Conservation (phyloP, 1,140 invertebrate species). For the Micrasema minimum region DNA sequence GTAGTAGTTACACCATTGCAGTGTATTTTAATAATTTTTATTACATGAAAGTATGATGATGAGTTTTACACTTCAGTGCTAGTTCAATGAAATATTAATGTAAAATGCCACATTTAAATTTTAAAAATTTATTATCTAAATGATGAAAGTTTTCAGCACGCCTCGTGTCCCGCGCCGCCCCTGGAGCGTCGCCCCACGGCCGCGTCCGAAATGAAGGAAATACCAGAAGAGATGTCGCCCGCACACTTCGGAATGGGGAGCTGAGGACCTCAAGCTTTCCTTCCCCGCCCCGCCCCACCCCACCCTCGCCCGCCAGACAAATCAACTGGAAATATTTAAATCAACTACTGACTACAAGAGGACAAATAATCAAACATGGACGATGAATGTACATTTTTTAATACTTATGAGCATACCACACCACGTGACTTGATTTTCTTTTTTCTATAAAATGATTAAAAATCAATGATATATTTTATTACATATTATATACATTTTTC, state of each 20-base stretch:
- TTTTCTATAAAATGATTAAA: too few species aligned
- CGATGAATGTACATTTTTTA: not conserved
- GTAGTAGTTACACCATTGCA: too few species aligned
- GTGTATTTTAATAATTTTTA: too few species aligned
- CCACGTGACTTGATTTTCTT: not conserved
- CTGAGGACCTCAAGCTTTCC: not conserved
- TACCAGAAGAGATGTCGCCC: conserved; percentile 45
- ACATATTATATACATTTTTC: too few species aligned
- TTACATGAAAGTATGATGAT: too few species aligned
- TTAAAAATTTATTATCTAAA: too few species aligned
- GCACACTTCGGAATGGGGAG: conserved; percentile 50
- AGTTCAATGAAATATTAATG: too few species aligned
- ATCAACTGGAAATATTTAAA: not conserved
- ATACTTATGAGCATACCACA: too few species aligned
- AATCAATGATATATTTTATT: too few species aligned
- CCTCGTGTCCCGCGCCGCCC: conserved; percentile 31
- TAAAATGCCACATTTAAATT: too few species aligned
- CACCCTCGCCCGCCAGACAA: not conserved
- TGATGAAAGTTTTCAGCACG: too few species aligned
- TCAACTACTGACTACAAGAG: not conserved
- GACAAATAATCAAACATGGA: not conserved
- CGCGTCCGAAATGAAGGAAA: conserved; percentile 50
- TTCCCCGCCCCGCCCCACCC: not conserved
- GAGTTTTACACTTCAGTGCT: too few species aligned
- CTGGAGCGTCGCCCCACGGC: conserved; percentile 12